Conservation (phyloP, 2,888 invertebrate genomes). For the Parochlus steinenii region DNA sequence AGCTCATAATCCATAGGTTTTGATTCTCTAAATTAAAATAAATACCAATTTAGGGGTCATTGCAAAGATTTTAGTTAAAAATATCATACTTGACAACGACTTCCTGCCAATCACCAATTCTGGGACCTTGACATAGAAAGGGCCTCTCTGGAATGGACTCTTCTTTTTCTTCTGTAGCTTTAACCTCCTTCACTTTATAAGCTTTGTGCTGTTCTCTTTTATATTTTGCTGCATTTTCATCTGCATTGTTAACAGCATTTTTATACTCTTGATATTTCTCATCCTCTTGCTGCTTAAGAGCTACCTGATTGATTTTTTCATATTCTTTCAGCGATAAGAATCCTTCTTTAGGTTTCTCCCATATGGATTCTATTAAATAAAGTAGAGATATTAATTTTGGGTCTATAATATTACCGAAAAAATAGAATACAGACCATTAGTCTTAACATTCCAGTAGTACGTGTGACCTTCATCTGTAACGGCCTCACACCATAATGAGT, state of each 20-base stretch:
- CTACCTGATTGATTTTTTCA: slow-evolving; percentile 34
- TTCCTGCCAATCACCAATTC: no score
- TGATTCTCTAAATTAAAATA: slow-evolving; percentile 48
- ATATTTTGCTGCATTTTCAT: slow-evolving; percentile 31
- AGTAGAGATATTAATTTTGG: slow-evolving; percentile 8
- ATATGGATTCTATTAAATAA: slow-evolving; percentile 45
- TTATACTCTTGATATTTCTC: slow-evolving; percentile 31
- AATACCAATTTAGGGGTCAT: slow-evolving; percentile 53
- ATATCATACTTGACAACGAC: slow-evolving; percentile 27
- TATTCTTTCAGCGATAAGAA: slow-evolving; percentile 51
- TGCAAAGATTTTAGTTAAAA: slow-evolving; percentile 38
- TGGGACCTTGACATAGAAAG: no score
- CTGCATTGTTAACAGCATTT: slow-evolving; percentile 30
- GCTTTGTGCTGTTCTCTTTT: slow-evolving; percentile 26
- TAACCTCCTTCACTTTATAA: no score
- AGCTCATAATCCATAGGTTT: slow-evolving; percentile 51
- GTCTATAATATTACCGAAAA: neutral
- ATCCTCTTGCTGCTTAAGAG: slow-evolving; percentile 33
- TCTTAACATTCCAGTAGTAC: slow-evolving; percentile 76
- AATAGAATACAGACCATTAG: slow-evolving; percentile 42
- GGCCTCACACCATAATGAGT: slow-evolving; percentile 61
- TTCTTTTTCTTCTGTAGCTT: slow-evolving; percentile 22
- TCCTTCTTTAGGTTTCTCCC: slow-evolving; percentile 58
- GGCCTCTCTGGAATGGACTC: slow-evolving; percentile 25
- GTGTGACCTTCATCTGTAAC: slow-evolving; percentile 56